Evolutionary conservation across 1,140 invertebrate genomes (phyloP).

Genomic region (Drosophila tropicalis): DNA sequence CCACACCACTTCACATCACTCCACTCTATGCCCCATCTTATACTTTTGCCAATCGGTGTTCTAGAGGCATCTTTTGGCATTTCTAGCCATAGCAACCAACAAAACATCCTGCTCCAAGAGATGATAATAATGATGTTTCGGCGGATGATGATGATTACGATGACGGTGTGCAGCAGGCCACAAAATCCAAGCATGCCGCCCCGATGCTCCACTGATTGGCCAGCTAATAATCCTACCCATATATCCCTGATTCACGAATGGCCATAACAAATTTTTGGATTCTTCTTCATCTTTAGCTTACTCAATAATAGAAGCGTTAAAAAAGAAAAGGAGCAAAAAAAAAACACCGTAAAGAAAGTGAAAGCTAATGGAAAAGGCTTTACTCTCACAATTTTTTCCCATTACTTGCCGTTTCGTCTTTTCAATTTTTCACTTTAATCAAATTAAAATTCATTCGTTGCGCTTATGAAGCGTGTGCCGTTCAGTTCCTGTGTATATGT

Average conservation of each 20-base stretch:
- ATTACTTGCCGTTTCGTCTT: conserved; percentile 27
- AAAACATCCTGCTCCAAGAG: background rate
- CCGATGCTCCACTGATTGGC: conserved; percentile 58
- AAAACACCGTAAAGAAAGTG: conserved; percentile 4
- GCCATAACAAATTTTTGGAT: conserved; percentile 26
- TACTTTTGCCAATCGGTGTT: conserved; percentile 36
- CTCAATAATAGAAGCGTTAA: conserved; percentile 55
- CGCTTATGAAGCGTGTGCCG: conserved; percentile 77
- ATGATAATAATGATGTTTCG: background rate
- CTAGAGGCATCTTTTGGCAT: conserved; percentile 36
- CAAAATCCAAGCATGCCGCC: conserved; percentile 52
- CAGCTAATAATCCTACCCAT: conserved; percentile 70
- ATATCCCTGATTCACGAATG: conserved; percentile 29
- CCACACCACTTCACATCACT: conserved; percentile 18
- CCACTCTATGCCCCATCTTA: conserved; percentile 10
- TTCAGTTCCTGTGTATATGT: conserved; percentile 13
- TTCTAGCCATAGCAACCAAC: conserved; percentile 64
- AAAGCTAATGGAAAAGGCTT: conserved; percentile 46
- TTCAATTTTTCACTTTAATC: conserved; percentile 82
- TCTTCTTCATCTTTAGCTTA: background rate
- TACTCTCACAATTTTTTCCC: conserved; percentile 16
- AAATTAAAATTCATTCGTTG: conserved; percentile 82
- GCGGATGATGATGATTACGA: conserved; percentile 17
- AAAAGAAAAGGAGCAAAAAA: conserved; percentile 6
- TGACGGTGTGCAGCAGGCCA: conserved; percentile 55